Base-by-base conservation (phyloP, 2,888 invertebrate species). In the Corbicula japonica region DNA sequence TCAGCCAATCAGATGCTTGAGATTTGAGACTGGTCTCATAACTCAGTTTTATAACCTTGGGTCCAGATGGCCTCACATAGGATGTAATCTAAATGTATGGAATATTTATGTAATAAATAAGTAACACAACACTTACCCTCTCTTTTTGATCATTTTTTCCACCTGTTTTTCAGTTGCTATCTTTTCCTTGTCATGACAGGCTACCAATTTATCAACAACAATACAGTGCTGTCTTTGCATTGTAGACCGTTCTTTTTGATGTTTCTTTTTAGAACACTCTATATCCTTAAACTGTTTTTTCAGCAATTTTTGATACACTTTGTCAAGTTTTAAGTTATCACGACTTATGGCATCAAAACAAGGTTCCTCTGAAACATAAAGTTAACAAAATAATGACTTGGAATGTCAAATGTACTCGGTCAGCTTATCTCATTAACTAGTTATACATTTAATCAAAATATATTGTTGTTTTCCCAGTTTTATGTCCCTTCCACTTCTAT, bases 271-370 rank as follows among this genome's bases (percentile, higher is more conserved):
- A 94, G 99, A 94, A 5, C 97, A 95, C 75, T 99, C 99, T 63
- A 92, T 65, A 52, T 99, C 99, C 92, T 99, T 99, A 93, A 97
- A 97, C 92, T 99, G 98, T 93, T 99, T 99, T 90, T 98, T 96
- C 58, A 97, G 96, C 41, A 97, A 96, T 94, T 99, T 99, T 61
- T 89, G 85, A 84, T 87, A 93, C 30, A 80, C 83, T 83, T 93
- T 93, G 79, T 92, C 92, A 46, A 85, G 86, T 73, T 90, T 91
- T 56, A 94, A 87, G 48, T 85, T 77, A 35, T 93, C 93, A 44
- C 92, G 86, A 15, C 91, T 91, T 41, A 94, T 91, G 4, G 89
- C 84, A 61, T 93, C 93, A 84, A 93, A 92, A 35, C 69, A 83
- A 12, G 87, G 76, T 54, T 93, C 93, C 54, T 91, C 91, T 84